Percentiles rank a stretch among this genome's conserved stretches.
Conservation (phyloP, 2,888 invertebrate genomes). For the Julus scanicus region DNA sequence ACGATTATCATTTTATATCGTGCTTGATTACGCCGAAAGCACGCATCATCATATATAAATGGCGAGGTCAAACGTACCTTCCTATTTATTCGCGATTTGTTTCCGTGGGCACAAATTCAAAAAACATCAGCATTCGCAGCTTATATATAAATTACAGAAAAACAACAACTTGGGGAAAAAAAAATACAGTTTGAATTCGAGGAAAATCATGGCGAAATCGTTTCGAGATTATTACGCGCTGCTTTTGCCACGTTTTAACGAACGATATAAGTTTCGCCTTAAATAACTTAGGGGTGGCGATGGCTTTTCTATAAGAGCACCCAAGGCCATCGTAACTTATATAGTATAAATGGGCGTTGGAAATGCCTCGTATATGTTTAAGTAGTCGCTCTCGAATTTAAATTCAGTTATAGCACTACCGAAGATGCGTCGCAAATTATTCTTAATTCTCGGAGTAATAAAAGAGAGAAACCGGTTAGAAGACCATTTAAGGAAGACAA, state of each 20-base stretch:
- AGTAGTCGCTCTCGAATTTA: no score
- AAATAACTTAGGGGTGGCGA: neutral
- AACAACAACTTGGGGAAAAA: neutral
- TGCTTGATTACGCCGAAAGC: constrained; percentile 13
- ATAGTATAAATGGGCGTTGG: no score
- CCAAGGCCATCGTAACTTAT: no score
- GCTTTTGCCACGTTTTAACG: no score
- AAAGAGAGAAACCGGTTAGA: no score
- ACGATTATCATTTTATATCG: constrained; percentile 37
- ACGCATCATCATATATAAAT: constrained; percentile 37
- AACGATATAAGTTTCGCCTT: neutral
- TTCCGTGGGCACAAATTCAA: neutral
- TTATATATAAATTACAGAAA: neutral
- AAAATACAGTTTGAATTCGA: neutral
- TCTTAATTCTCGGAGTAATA: no score
- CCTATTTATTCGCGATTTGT: neutral
- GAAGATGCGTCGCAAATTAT: no score
- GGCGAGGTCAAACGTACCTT: constrained; percentile 8
- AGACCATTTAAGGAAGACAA: no score
- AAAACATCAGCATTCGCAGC: neutral
- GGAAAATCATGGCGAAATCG: neutral
- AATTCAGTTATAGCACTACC: no score
- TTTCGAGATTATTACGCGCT: neutral
- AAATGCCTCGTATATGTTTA: no score
- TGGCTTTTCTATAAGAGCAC: no score